A percentile compares a stretch with the other conserved stretches of the same genome.
Conservation (phyloP, 1,140 invertebrate species). For the Aplysia californica region DNA sequence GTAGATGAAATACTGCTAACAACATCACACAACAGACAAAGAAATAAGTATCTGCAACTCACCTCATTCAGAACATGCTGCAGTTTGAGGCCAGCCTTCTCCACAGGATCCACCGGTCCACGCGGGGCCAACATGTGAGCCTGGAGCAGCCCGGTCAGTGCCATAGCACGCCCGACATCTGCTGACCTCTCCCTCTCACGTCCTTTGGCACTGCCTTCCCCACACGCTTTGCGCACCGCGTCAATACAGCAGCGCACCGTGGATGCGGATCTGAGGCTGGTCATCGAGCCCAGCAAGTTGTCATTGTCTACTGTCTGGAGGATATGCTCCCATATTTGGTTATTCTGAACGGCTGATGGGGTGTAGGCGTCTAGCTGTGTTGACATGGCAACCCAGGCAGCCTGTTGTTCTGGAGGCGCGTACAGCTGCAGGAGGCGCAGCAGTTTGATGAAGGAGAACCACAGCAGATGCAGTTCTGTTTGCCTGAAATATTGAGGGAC, state of each 20-base stretch:
- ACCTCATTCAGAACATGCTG: constrained; percentile 33
- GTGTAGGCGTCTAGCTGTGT: no score
- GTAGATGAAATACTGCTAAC: no score
- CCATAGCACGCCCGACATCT: constrained; percentile 43
- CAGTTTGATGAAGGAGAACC: constrained; percentile 16
- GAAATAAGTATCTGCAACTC: background rate
- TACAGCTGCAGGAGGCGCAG: background rate
- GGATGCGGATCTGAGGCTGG: no score
- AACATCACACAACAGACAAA: no score
- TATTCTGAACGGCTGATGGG: no score
- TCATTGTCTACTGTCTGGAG: no score
- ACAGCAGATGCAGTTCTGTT: constrained; percentile 6
- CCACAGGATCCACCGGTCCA: constrained; percentile 62
- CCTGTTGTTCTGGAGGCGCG: background rate
- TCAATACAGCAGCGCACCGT: no score
- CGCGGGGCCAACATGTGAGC: constrained; percentile 48
- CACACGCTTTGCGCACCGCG: no score
- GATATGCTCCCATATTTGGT: no score
- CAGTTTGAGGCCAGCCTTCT: constrained; percentile 54
- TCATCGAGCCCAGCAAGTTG: no score
- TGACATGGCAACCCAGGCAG: background rate
- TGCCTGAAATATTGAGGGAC: constrained; percentile 1
- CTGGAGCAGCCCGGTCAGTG: constrained; percentile 46
- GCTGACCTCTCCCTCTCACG: no score
- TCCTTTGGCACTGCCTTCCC: no score